phyloP scores from a whole-genome alignment of 2,888 invertebrate species.

The Tetragonisca angustula region DNA sequence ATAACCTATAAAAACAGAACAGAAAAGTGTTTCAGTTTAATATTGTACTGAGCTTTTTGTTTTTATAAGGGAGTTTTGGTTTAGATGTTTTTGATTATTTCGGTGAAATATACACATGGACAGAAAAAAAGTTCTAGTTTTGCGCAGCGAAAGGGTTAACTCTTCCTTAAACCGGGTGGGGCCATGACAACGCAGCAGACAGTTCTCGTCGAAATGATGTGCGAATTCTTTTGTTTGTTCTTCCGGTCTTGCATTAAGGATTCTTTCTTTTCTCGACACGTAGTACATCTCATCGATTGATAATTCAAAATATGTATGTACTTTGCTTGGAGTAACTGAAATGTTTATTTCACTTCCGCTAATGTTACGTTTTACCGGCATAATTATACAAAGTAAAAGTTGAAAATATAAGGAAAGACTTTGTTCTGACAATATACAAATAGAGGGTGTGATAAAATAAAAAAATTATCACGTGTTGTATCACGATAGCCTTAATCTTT shows the following conservation, averaged over 20 bases:
- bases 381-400: neutral
- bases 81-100: neutral
- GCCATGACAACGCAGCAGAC: slow-evolving; percentile 51
- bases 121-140: slow-evolving; percentile 15
- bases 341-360: neutral
- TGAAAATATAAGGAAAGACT: neutral
- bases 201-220: slow-evolving; percentile 32
- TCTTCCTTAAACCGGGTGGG: slow-evolving; percentile 52
- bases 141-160: slow-evolving; percentile 46
- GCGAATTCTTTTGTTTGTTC: slow-evolving; percentile 34
- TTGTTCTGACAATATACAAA: neutral
- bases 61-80: neutral
- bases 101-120: neutral
- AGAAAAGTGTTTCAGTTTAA: neutral
- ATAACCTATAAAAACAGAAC: slow-evolving; percentile 24
- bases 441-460: slow-evolving; percentile 10
- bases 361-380: slow-evolving; percentile 7
- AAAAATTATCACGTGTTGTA: neutral
- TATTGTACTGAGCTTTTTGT: neutral
- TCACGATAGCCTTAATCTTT: slow-evolving; percentile 11
- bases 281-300: slow-evolving; percentile 1
- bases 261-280: neutral
- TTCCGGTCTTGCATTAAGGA: slow-evolving; percentile 8
- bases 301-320: slow-evolving; percentile 4
- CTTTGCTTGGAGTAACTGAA: neutral